Evolutionary conservation across 1,140 invertebrate genomes (phyloP).

Genomic region (Steinernema khuongi): DNA sequence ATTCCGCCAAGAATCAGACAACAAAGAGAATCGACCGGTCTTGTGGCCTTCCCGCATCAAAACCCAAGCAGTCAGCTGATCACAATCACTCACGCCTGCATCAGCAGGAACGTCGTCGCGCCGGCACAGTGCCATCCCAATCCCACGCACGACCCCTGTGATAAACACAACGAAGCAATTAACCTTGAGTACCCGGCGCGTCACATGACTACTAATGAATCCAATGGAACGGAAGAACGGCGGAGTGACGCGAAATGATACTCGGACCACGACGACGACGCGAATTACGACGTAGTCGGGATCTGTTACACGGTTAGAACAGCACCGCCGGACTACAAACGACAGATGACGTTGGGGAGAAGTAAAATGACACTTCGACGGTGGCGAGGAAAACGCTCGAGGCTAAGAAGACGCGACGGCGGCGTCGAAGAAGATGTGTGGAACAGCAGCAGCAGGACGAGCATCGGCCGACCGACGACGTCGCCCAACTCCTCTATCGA

Average conservation of each 20-base stretch:
- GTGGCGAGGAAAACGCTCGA: neutral
- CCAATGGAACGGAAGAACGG: neutral
- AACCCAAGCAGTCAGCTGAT: neutral
- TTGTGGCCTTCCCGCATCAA: too few species aligned
- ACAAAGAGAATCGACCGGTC: too few species aligned
- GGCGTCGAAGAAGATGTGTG: too few species aligned
- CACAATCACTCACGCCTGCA: neutral
- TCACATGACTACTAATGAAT: neutral
- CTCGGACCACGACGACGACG: too few species aligned
- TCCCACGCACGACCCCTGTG: neutral
- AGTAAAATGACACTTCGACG: conserved; percentile 4
- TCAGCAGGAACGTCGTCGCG: neutral
- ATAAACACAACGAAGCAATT: neutral
- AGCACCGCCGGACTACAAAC: too few species aligned
- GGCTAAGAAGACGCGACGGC: neutral
- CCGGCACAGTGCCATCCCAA: neutral
- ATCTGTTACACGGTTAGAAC: too few species aligned
- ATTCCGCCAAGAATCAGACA: too few species aligned
- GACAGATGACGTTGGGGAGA: conserved; percentile 9
- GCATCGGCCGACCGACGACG: too few species aligned
- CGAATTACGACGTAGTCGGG: too few species aligned
- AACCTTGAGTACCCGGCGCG: neutral
- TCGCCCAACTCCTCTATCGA: neutral
- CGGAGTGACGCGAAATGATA: neutral
- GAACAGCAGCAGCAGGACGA: too few species aligned